Evolutionary conservation across 1,140 invertebrate species (phyloP).

Genomic region (Zaprionus camerounensis): DNA sequence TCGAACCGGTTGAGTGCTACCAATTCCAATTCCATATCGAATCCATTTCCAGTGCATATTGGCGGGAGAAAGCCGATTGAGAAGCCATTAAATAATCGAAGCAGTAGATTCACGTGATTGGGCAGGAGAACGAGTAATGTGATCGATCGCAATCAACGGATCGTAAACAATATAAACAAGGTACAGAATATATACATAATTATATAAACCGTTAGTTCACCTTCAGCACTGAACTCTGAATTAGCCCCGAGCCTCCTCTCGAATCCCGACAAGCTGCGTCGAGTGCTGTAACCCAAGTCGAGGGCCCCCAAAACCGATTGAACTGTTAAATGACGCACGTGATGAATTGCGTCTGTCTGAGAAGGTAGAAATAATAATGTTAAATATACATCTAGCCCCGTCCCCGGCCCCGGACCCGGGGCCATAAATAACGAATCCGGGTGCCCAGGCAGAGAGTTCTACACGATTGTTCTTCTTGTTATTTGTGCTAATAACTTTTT

Average conservation of each 20-base stretch:
- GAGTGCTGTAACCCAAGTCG: conserved; percentile 1
- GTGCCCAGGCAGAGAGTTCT: conserved; percentile 48
- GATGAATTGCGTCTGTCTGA: conserved; percentile 67
- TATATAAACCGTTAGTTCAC: conserved; percentile 38
- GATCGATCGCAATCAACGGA: conserved; percentile 2
- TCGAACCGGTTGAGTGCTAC: conserved; percentile 58
- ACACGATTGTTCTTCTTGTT: conserved; percentile 57
- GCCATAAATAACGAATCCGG: conserved; percentile 78
- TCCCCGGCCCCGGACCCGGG: background rate
- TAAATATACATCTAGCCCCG: conserved; percentile 43
- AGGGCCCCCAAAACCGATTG: conserved; percentile 57
- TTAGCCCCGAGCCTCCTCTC: background rate
- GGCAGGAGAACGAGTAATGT: background rate
- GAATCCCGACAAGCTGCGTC: background rate
- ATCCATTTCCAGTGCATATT: conserved; percentile 4
- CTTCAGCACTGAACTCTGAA: conserved; percentile 11
- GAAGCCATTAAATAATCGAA: conserved; percentile 25
- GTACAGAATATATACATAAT: conserved; percentile 6
- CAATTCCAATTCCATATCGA: conserved; percentile 16
- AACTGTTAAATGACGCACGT: conserved; percentile 81
- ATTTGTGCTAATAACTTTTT: conserved; percentile 59
- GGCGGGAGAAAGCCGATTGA: conserved; percentile 55
- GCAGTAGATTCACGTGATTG: conserved; percentile 18
- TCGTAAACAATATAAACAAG: conserved; percentile 7
- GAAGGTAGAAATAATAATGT: conserved; percentile 49